Evolutionary conservation across 2,113 vertebrate genomes (phyloP).

Genomic region (Trogon melanurus): DNA sequence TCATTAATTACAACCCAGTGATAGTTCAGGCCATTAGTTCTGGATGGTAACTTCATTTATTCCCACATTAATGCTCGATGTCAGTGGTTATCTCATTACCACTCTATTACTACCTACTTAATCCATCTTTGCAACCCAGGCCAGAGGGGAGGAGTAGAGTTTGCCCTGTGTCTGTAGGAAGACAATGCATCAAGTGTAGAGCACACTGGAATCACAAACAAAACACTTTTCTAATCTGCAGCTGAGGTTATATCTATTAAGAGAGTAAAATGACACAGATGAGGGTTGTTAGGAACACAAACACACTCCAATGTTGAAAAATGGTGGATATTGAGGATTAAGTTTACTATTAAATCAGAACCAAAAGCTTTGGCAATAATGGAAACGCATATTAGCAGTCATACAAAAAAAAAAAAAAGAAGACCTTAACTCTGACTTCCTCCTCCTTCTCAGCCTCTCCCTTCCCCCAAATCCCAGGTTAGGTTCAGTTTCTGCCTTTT

Average conservation of each 20-base stretch:
- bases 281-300: neutral
- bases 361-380: neutral
- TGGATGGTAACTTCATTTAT: constrained; percentile 80
- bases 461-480: neutral
- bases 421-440: neutral
- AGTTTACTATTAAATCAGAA: neutral
- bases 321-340: neutral
- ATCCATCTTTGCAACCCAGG: constrained; percentile 46
- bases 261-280: constrained; percentile 4
- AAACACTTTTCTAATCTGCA: constrained; percentile 12
- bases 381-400: neutral
- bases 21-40: constrained; percentile 74
- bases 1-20: constrained; percentile 76
- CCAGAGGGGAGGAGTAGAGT: constrained; percentile 2
- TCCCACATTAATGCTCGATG: constrained; percentile 68
- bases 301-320: neutral
- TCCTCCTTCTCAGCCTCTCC: neutral
- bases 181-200: neutral
- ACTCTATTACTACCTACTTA: constrained; percentile 70
- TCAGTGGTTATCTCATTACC: constrained; percentile 76
- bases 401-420: neutral
- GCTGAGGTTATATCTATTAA: neutral
- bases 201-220: constrained; percentile 16
- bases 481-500: neutral
- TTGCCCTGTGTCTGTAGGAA: neutral